Conservation (phyloP, 1,140 invertebrate genomes). For the Himalopsyche phryganea region DNA sequence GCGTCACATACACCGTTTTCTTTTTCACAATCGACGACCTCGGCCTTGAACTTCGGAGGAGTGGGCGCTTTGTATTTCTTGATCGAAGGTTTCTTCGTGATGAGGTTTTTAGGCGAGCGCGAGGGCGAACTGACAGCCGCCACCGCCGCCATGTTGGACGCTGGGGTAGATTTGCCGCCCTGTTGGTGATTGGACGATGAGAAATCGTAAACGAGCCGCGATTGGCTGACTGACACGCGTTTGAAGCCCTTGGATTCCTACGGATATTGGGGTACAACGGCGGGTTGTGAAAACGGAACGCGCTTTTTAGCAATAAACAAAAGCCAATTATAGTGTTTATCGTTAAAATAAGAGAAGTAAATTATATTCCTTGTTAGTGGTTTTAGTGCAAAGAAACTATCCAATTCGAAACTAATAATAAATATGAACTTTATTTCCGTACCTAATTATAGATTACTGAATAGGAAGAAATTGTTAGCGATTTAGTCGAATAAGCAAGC, state of each 20-base stretch:
- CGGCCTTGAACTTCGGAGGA: conserved; percentile 5
- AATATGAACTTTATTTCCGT: no score
- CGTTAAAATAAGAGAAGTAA: no score
- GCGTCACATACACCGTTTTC: conserved; percentile 18
- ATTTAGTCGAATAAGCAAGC: no score
- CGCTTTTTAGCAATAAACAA: not conserved
- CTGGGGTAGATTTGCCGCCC: conserved; percentile 46
- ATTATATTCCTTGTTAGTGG: no score
- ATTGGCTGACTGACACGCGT: conserved; percentile 49
- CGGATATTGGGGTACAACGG: conserved; percentile 7
- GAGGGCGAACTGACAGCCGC: conserved; percentile 38
- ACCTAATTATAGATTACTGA: no score
- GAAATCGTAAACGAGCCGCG: conserved; percentile 53
- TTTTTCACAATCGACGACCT: conserved; percentile 13
- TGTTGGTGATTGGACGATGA: conserved; percentile 44
- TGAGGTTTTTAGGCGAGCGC: conserved; percentile 31
- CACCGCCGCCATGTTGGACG: conserved; percentile 47
- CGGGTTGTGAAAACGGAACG: conserved; percentile 15
- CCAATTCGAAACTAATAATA: no score
- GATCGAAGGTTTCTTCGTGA: conserved; percentile 46
- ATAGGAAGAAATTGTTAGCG: no score
- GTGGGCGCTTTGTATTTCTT: conserved; percentile 45
- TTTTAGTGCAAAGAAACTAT: no score
- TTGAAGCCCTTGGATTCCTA: conserved; percentile 52
- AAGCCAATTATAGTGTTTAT: no score